Evolutionary conservation across 1,140 invertebrate genomes (phyloP), one percentile per base, ranked within the genome.

Genomic region (Aphelinus atriplicis): DNA sequence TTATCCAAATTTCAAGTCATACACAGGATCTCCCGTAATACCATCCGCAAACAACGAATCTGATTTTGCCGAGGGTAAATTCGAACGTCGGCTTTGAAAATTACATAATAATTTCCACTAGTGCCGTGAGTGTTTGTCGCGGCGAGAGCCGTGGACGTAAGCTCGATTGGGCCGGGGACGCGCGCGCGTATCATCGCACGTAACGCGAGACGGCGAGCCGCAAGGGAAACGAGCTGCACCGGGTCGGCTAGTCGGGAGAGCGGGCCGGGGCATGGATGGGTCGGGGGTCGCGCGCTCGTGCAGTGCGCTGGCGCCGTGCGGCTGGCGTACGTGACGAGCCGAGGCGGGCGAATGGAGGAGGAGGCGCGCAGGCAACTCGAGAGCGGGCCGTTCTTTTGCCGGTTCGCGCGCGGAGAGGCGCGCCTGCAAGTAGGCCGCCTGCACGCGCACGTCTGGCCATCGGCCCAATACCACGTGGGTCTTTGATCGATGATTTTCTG

Each of bases 261-360:
- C 26, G 26, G 26, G 26, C 26, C 26, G 26, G 26, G 26, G 26
- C 26, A 26, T 0, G 26, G 26, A 26, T 26, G 26, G 26, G 26
- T 26, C 26, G 26, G 26, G 26, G 26, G 26, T 26, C 26, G 26
- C 67, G 62, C 26, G 57, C 6, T 58, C 3, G 53, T 66, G 70
- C 72, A 62, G 47, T 53, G 71, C 10, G 66, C 70, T 76, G 71
- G 73, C 56, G 50, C 69, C 72, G 45, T 43, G 65, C 42, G 47
- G 53, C 73, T 82, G 84, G 84, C 83, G 80, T 86, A 86, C 84
- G 84, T 86, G 84, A 84, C 84, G 79, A 79, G 64, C 42, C 48
- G 69, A 66, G 45, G 73, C 75, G 78, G 75, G 79, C 80, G 81
- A 82, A 86, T 85, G 84, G 84, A 81, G 82, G 73, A 73, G 71